Evolutionary conservation across 2,797 vertebrate genomes (phyloP), one percentile per base, ranked within the genome.

Genomic region (Sternarchorhynchus goeldii): DNA sequence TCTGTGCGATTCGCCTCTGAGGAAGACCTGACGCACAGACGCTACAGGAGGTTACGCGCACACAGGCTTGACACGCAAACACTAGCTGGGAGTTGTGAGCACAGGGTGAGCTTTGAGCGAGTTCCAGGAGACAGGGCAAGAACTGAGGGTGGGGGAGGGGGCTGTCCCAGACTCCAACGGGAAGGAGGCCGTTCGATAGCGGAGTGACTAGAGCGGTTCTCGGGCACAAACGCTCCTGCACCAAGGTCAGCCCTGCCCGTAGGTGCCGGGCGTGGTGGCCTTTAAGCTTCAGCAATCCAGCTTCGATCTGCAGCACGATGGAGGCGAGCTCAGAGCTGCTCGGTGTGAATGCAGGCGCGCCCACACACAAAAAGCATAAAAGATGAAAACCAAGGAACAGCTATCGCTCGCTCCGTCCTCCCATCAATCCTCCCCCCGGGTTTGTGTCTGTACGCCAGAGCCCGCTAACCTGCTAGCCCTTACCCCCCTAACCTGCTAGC

Each of bases 21-120:
- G 73, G 65, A 75, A 32, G 66, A 80, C 73, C 78, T 71, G 59
- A 80, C 78, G 71, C 78, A 64, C 65, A 58, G 64, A 34, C 50
- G 20, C 50, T n/a, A 70, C 67, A 55, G 16, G 17, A 55, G 66
- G 41, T 68, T 67, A 75, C 72, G 64, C 68, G 4, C 59, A 73
- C 76, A 72, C 45, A 3, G 36, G 45, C 70, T 75, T 36, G 39
- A 70, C 64, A 75, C 41, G n/a, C 71, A 62, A 41, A 73, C 57
- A 2, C 50, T 10, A 56, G 55, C 45, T 50, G 5, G 66, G 41
- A 53, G 66, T 3, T 34, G 67, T 1, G 29, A 59, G n/a, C 72
- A 64, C 73, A 80, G 56, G 45, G n/a, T 12, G 32, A 63, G 58
- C 64, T 64, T 63, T 63, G 78, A 75, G 59, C 55, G 66, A 71